Percentiles rank a stretch among this genome's conserved stretches.
Evolutionary conservation across 2,113 vertebrate genomes (phyloP).

Genomic region (Cyphomyrus plagiostoma): DNA sequence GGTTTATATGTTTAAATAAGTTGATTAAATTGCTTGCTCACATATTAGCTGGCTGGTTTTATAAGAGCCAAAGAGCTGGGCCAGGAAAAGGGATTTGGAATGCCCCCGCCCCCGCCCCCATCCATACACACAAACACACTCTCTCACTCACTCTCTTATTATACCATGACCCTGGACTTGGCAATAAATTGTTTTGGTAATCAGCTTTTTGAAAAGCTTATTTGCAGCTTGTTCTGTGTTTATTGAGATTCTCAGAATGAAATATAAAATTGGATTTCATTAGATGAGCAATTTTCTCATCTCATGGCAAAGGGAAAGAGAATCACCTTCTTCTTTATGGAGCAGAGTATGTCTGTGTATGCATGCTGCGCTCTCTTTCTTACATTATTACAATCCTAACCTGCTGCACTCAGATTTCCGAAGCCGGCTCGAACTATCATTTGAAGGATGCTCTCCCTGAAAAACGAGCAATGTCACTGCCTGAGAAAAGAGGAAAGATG

Average conservation of each 20-base stretch:
- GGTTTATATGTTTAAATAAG: slow-evolving; percentile 59
- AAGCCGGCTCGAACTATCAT: not conserved
- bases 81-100: slow-evolving; percentile 59
- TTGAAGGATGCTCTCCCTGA: not conserved
- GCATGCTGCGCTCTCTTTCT: slow-evolving; percentile 41
- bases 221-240: slow-evolving; percentile 72
- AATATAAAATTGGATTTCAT: slow-evolving; percentile 73
- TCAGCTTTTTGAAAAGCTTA: slow-evolving; percentile 76
- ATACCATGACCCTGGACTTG: slow-evolving; percentile 61
- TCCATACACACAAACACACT: slow-evolving; percentile 16
- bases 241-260: slow-evolving; percentile 69
- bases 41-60: slow-evolving; percentile 69
- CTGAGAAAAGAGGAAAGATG: not conserved
- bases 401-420: not conserved
- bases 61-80: slow-evolving; percentile 67
- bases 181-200: slow-evolving; percentile 72
- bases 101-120: slow-evolving; percentile 18
- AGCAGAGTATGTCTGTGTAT: slow-evolving; percentile 44
- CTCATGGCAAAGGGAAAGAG: slow-evolving; percentile 44
- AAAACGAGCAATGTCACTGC: not conserved
- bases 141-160: slow-evolving; percentile 39
- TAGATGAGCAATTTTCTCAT: slow-evolving; percentile 66
- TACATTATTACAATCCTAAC: slow-evolving; percentile 42
- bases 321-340: slow-evolving; percentile 34
- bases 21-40: slow-evolving; percentile 72